Percentiles rank a stretch among this genome's conserved stretches.
These are phyloP conservation scores for Orius laevigatus DNA, from an alignment of 1,140 invertebrate species.

Conservation along the genomic window DNA sequence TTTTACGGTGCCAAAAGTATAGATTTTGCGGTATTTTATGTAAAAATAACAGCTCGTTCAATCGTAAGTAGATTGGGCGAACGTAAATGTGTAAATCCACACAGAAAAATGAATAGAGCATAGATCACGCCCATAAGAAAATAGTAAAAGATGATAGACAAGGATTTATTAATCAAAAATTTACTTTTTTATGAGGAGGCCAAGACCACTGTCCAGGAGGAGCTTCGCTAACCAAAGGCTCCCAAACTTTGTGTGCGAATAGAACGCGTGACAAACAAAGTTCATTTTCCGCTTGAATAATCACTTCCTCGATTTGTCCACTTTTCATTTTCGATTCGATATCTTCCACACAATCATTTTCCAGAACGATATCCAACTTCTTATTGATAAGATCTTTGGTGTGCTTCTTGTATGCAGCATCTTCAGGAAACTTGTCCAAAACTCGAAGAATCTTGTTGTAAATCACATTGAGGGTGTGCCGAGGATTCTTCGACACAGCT, in stretches of 20 bases:
- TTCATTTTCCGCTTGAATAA: conserved; percentile 79
- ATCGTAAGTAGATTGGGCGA: too few species aligned
- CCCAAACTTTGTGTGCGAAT: conserved; percentile 83
- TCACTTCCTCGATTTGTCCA: conserved; percentile 88
- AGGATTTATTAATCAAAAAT: too few species aligned
- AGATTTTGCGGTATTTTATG: too few species aligned
- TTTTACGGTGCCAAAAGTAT: too few species aligned
- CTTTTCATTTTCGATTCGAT: conserved; percentile 73
- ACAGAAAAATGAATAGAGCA: too few species aligned
- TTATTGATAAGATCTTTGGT: conserved; percentile 60
- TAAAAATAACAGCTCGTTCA: too few species aligned
- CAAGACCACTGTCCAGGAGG: conserved; percentile 85
- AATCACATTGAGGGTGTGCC: conserved; percentile 50
- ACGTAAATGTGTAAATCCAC: too few species aligned
- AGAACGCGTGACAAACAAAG: conserved; percentile 67
- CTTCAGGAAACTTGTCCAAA: conserved; percentile 64
- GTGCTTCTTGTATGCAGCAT: conserved; percentile 65
- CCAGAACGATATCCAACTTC: too few species aligned
- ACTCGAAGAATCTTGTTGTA: conserved; percentile 73
- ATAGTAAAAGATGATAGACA: too few species aligned
- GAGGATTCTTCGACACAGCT: conserved; percentile 56
- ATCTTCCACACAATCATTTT: conserved; percentile 23
- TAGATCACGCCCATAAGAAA: too few species aligned
- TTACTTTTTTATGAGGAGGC: conserved; percentile 42
- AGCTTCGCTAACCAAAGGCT: conserved; percentile 54